Evolutionary conservation across 2,888 invertebrate species (phyloP), one percentile per base, ranked within the genome.

Genomic region (Drosophila affinis): DNA sequence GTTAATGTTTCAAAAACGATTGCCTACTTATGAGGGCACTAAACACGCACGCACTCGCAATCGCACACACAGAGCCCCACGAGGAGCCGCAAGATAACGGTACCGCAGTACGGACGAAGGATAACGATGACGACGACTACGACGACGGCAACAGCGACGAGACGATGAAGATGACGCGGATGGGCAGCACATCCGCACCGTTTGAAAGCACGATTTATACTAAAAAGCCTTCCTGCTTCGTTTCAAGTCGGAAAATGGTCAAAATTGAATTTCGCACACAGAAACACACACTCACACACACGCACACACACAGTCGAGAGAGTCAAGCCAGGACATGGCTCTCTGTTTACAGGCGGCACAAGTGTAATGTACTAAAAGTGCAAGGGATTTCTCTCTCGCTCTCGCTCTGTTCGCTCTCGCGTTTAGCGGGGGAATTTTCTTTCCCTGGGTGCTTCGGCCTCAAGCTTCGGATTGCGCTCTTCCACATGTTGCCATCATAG

Each of bases 131-230:
- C 46, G 65, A 72, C 69, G 45, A 65, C 29, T 9, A 9, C 53
- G 39, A 75, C 71, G 57, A 71, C 48, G 32, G 45, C 18, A 9
- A 57, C 56, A 39, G 71, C 65, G 59, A 75, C 48, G 29, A 48
- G 17, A 17, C 27, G 34, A 48, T 45, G 21, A 78, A 81, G 67
- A 72, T 47, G 67, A 63, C 62, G 65, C 78, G 58, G 69, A 70
- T 67, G 53, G 62, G 62, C 67, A 71, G 76, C 70, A 88, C 91
- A 91, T 89, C 91, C 91, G 90, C 75, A 91, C 90, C 90, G 89
- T 90, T 86, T 83, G 91, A 91, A 90, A 81, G 90, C 91, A 91
- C 91, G 91, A 91, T 90, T 91, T 91, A 92, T 91, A 91, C 91
- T 91, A 91, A 91, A 90, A 78, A 68, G 56, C 49, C 24, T 12